A percentile compares a stretch with the other conserved stretches of the same genome.
phyloP scores from a whole-genome alignment of 2,113 vertebrate genomes.

The Psilopogon haemacephalus region DNA sequence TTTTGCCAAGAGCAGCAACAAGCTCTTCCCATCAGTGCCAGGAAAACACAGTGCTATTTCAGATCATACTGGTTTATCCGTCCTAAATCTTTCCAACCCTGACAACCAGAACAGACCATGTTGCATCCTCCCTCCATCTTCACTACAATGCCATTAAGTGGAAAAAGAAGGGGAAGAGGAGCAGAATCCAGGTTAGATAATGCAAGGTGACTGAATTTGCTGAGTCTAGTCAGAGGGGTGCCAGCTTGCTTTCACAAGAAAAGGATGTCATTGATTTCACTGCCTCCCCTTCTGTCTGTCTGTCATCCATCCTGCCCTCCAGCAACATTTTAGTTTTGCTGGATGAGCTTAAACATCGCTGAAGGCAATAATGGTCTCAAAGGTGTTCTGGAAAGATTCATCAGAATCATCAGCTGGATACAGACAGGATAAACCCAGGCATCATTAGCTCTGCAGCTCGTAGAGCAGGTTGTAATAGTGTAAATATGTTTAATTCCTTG shows the following conservation, averaged over 20 bases:
- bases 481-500: conserved; percentile 19
- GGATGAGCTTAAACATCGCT: neutral
- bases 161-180: neutral
- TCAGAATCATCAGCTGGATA: neutral
- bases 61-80: neutral
- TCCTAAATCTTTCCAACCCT: neutral
- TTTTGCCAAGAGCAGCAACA: neutral
- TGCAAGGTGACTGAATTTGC: neutral
- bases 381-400: neutral
- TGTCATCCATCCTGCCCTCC: neutral
- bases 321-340: neutral
- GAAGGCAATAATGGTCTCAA: neutral
- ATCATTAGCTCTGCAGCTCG: neutral
- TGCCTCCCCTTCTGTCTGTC: neutral
- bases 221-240: neutral
- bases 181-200: neutral
- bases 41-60: neutral
- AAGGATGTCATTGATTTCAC: neutral
- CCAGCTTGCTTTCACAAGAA: neutral
- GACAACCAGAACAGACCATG: neutral
- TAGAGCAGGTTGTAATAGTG: neutral
- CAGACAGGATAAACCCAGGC: neutral
- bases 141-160: neutral
- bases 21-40: neutral
- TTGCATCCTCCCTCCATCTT: neutral